phyloP scores from a whole-genome alignment of 1,140 invertebrate genomes.

The Thrips palmi region DNA sequence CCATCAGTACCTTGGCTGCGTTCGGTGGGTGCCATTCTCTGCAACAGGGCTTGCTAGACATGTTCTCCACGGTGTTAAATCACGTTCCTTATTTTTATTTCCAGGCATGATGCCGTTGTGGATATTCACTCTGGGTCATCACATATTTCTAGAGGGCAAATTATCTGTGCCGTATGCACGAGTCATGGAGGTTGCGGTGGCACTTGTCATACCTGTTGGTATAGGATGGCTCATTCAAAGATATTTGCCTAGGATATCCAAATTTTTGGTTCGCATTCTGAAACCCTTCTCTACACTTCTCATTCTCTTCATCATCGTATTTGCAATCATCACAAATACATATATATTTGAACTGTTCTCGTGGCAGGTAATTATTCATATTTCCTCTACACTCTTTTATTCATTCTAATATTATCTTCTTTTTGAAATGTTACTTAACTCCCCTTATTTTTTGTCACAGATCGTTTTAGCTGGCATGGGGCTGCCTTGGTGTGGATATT shows the following conservation, averaged over 20 bases:
- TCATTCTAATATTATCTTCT: conserved; percentile 6
- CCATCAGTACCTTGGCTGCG: conserved; percentile 65
- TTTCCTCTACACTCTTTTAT: neutral
- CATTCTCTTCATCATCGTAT: conserved; percentile 77
- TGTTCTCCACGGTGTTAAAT: conserved; percentile 1
- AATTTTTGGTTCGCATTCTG: conserved; percentile 55
- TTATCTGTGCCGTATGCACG: conserved; percentile 62
- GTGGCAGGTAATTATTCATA: conserved; percentile 47
- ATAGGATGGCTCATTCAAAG: conserved; percentile 61
- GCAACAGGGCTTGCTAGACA: neutral
- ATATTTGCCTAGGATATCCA: conserved; percentile 42
- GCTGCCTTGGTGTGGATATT: conserved; percentile 75
- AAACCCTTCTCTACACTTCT: conserved; percentile 71
- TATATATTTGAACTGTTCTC: conserved; percentile 84
- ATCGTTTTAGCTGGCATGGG: conserved; percentile 65
- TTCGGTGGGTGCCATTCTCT: conserved; percentile 38
- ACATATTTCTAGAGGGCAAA: conserved; percentile 50
- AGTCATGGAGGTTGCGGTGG: conserved; percentile 54
- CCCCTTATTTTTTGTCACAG: conserved; percentile 28
- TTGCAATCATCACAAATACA: conserved; percentile 77
- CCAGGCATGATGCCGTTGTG: conserved; percentile 86
- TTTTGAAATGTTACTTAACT: neutral
- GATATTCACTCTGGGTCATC: conserved; percentile 79
- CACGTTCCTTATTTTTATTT: conserved; percentile 19
- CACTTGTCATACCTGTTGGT: conserved; percentile 63